Evolutionary conservation across 2,113 vertebrate species (phyloP), one percentile per base, ranked within the genome.

Genomic region (Amblyornis subalaris): DNA sequence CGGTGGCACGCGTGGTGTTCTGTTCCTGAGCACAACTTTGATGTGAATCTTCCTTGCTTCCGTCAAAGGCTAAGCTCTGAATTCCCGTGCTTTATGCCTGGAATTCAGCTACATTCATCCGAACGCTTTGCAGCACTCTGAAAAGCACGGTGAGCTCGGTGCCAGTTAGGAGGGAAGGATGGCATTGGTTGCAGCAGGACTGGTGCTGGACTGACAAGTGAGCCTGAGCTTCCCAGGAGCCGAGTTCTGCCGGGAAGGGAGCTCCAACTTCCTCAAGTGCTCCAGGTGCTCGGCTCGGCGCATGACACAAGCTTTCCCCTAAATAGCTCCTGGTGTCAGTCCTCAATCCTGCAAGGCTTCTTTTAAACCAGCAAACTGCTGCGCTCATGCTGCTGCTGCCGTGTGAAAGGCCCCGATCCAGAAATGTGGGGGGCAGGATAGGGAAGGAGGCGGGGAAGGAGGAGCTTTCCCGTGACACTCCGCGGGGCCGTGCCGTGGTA

Each of bases 261-360:
- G 62, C 81, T 44, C 78, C 51, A 6, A 12, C 38, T 64, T 90
- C 69, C 93, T 11, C 28, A 31, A 61, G 44, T 13, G 8, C 14
- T 36, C 36, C 9, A 12, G 44, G 21, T 47, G 44, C 87, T 70
- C 51, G 0, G 0, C 70, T 64, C 12, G 18, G 61, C 40, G 13
- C 76, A 55, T 66, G 85, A 71, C 88, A 85, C 42, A 1, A 35
- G 48, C 5, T 60, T 47, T 93, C 84, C 90, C 85, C 69, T 61
- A 71, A 95, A 93, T 55, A 95, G 88, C 75, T 77, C 8, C 0
- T 75, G 77, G 65, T 88, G 60, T 93, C 85, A 94, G 38, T 7
- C 20, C 69, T 47, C 36, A 29, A 0, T 48, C 78, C 85, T 74
- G 79, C 72, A 9, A 4, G 48, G 67, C 75, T 9, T 4, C 71